Evolutionary conservation across 2,113 vertebrate genomes (phyloP).

Genomic region (Gila orcuttii): DNA sequence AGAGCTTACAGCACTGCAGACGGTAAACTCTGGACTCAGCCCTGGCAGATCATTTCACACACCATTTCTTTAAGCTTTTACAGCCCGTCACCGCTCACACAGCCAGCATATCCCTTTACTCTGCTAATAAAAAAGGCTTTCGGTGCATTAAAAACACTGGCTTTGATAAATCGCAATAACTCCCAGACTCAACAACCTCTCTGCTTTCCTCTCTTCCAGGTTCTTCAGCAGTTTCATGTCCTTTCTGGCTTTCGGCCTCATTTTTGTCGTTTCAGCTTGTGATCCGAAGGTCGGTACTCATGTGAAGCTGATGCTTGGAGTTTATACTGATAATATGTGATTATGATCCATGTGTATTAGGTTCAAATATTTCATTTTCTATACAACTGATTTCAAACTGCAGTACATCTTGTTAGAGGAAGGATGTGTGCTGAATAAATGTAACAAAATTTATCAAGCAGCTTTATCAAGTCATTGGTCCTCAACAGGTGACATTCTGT

Average conservation of each 20-base stretch:
- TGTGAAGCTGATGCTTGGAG: neutral
- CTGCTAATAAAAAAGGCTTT: slow-evolving; percentile 45
- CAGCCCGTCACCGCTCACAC: neutral
- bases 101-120: slow-evolving; percentile 34
- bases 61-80: slow-evolving; percentile 44
- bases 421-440: neutral
- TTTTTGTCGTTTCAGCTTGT: slow-evolving; percentile 71
- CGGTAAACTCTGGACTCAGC: slow-evolving; percentile 62
- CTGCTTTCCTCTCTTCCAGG: slow-evolving; percentile 55
- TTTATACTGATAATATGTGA: neutral
- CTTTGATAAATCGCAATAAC: slow-evolving; percentile 47
- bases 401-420: neutral
- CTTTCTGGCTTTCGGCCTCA: slow-evolving; percentile 69
- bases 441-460: neutral
- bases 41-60: slow-evolving; percentile 50
- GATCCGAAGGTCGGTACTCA: slow-evolving; percentile 70
- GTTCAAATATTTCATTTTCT: neutral
- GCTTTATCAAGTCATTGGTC: neutral
- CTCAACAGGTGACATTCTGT: neutral
- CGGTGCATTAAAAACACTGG: slow-evolving; percentile 25
- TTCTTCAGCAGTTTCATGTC: slow-evolving; percentile 64
- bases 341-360: neutral
- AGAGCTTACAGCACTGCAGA: slow-evolving; percentile 56
- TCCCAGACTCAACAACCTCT: slow-evolving; percentile 29
- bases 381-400: neutral